Evolutionary conservation across 2,797 vertebrate genomes (phyloP).

Genomic region (Mormyrops attenuatus): DNA sequence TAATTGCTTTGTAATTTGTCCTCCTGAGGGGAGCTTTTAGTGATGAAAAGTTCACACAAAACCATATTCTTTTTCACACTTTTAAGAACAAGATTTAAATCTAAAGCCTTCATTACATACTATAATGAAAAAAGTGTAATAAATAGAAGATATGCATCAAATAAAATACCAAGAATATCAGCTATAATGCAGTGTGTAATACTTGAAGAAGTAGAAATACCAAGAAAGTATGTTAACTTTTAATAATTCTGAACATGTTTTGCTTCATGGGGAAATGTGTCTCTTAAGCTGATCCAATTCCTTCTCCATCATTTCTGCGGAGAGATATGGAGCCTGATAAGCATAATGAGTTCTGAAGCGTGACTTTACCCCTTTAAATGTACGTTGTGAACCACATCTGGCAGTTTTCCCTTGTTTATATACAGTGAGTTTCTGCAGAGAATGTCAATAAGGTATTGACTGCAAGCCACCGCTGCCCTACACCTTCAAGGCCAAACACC

Average conservation of each 20-base stretch:
- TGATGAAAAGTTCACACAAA: not conserved
- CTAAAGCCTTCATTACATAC: not conserved
- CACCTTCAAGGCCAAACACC: slow-evolving; percentile 35
- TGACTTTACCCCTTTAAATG: slow-evolving; percentile 42
- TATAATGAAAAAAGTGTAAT: not conserved
- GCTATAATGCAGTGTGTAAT: not conserved
- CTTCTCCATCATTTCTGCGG: slow-evolving; percentile 38
- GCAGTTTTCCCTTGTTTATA: slow-evolving; percentile 27
- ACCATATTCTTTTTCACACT: not conserved
- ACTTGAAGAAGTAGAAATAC: not conserved
- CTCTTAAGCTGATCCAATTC: slow-evolving; percentile 39
- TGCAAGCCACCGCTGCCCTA: slow-evolving; percentile 32
- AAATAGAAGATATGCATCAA: not conserved
- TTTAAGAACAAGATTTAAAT: not conserved
- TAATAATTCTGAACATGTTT: slow-evolving; percentile 38
- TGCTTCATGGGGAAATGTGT: slow-evolving; percentile 41
- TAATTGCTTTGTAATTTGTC: slow-evolving; percentile 12
- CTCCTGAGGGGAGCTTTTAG: not conserved
- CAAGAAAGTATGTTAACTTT: not conserved
- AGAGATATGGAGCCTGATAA: slow-evolving; percentile 41
- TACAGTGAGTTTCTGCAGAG: slow-evolving; percentile 24
- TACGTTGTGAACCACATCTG: slow-evolving; percentile 32
- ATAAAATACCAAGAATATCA: not conserved
- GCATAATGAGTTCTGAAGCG: slow-evolving; percentile 40
- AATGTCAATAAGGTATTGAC: slow-evolving; percentile 44